Conservation (phyloP, 1,140 invertebrate species). For the Drosophila varians region DNA sequence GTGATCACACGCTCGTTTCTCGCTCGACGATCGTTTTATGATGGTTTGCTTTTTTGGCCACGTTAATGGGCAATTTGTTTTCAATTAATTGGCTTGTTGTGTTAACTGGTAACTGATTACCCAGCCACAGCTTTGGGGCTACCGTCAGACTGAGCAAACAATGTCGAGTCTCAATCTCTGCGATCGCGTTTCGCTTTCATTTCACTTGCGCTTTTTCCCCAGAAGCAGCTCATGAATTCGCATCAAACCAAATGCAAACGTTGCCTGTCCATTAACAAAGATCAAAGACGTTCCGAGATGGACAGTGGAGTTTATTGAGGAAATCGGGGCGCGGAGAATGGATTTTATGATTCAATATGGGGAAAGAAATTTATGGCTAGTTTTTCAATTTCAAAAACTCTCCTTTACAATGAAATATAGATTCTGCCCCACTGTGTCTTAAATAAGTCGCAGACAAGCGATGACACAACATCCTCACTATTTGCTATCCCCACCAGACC, state of each 20-base stretch:
- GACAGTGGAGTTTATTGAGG: slow-evolving; percentile 22
- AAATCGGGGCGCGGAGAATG: neutral
- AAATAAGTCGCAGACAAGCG: slow-evolving; percentile 4
- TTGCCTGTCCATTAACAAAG: slow-evolving; percentile 25
- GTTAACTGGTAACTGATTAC: slow-evolving; percentile 64
- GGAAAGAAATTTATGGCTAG: too few species aligned
- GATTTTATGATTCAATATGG: neutral
- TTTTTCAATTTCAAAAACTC: too few species aligned
- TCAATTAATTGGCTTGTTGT: slow-evolving; percentile 80
- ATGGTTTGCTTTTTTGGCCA: slow-evolving; percentile 52
- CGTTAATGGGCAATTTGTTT: slow-evolving; percentile 77
- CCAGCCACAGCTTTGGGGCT: slow-evolving; percentile 42
- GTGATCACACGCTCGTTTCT: slow-evolving; percentile 28
- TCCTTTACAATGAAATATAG: too few species aligned
- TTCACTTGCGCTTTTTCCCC: slow-evolving; percentile 31
- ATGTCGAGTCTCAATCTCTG: slow-evolving; percentile 9
- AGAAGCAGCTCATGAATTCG: slow-evolving; percentile 32
- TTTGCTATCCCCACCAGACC: slow-evolving; percentile 15
- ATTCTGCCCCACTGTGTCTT: slow-evolving; percentile 11
- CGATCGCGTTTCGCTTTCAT: slow-evolving; percentile 10
- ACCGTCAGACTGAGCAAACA: slow-evolving; percentile 19
- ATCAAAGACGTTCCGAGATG: slow-evolving; percentile 29
- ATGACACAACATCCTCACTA: slow-evolving; percentile 31
- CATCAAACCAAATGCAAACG: slow-evolving; percentile 24
- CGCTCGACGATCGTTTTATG: slow-evolving; percentile 39